A percentile compares a stretch with the other conserved stretches of the same genome.
Conservation (phyloP, 2,797 vertebrate genomes). For the Artibeus jamaicensis region DNA sequence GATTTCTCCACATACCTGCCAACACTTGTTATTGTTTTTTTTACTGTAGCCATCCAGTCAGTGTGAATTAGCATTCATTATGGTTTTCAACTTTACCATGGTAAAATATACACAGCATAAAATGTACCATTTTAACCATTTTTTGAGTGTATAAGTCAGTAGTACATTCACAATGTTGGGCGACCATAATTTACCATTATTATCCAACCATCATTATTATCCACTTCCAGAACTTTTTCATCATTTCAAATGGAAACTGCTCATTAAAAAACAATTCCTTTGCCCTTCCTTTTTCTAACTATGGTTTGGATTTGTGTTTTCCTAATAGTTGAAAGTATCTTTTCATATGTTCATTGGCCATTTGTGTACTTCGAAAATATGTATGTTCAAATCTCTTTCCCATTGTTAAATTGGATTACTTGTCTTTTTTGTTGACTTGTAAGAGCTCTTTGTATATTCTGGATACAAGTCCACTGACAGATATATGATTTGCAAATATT, state of each 20-base stretch:
- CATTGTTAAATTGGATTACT: not conserved
- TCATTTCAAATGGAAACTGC: not conserved
- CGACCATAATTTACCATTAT: not conserved
- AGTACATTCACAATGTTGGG: not conserved
- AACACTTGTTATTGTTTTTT: not conserved
- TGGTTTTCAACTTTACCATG: not conserved
- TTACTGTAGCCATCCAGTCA: not conserved
- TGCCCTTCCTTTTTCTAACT: not conserved
- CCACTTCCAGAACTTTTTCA: not conserved
- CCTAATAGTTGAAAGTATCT: not conserved
- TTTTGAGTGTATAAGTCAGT: not conserved
- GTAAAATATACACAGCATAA: not conserved
- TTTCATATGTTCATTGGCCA: not conserved
- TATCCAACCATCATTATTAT: not conserved
- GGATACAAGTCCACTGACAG: not conserved
- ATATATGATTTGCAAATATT: not conserved
- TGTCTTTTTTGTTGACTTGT: not conserved
- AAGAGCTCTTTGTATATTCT: not conserved
- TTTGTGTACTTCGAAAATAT: not conserved
- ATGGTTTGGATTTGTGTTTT: not conserved
- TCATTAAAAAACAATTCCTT: not conserved
- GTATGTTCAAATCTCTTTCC: not conserved
- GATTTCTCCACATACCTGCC: not conserved
- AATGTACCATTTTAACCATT: not conserved
- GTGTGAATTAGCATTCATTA: not conserved